These are phyloP conservation scores for Drosophila simulans DNA, from an alignment of 1,140 invertebrate species.

Conservation along the genomic window DNA sequence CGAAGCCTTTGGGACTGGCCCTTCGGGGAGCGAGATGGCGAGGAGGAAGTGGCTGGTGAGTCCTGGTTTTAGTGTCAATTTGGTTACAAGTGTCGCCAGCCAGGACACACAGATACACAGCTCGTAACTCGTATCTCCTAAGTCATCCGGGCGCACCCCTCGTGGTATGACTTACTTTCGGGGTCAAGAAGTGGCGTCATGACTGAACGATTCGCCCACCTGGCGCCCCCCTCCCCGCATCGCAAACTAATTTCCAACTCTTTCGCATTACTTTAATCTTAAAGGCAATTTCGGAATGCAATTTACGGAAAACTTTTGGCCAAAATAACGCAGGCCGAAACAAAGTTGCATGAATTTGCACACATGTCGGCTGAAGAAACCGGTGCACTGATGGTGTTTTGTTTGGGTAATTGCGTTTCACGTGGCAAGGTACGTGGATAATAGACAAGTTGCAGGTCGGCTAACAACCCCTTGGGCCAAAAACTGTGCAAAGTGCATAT, in stretches of 20 bases:
- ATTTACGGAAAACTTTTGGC: slow-evolving; percentile 66
- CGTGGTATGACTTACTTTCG: slow-evolving; percentile 53
- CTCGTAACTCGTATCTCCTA: slow-evolving; percentile 60
- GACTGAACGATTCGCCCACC: slow-evolving; percentile 21
- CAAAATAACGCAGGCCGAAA: slow-evolving; percentile 40
- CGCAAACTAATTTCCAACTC: slow-evolving; percentile 60
- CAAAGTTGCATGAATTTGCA: slow-evolving; percentile 77
- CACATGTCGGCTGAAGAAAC: slow-evolving; percentile 51
- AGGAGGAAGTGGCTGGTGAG: slow-evolving; percentile 26
- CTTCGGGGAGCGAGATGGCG: background rate
- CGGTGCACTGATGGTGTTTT: slow-evolving; percentile 42
- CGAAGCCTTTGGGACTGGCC: slow-evolving; percentile 59
- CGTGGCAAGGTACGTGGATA: slow-evolving; percentile 27
- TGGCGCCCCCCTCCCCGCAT: slow-evolving; percentile 20
- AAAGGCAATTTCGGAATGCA: slow-evolving; percentile 72
- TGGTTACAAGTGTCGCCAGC: slow-evolving; percentile 67
- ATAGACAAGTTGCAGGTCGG: slow-evolving; percentile 46
- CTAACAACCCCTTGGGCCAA: slow-evolving; percentile 32
- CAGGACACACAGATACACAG: slow-evolving; percentile 21
- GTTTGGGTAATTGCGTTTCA: slow-evolving; percentile 76
- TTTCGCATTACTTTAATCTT: slow-evolving; percentile 68
- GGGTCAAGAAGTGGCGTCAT: slow-evolving; percentile 73
- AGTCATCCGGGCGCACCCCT: slow-evolving; percentile 67
- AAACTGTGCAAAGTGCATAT: slow-evolving; percentile 66
- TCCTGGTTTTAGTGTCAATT: slow-evolving; percentile 70